A percentile compares a stretch with the other conserved stretches of the same genome.
phyloP scores from a whole-genome alignment of 2,888 invertebrate genomes.

The Junonia oenone region DNA sequence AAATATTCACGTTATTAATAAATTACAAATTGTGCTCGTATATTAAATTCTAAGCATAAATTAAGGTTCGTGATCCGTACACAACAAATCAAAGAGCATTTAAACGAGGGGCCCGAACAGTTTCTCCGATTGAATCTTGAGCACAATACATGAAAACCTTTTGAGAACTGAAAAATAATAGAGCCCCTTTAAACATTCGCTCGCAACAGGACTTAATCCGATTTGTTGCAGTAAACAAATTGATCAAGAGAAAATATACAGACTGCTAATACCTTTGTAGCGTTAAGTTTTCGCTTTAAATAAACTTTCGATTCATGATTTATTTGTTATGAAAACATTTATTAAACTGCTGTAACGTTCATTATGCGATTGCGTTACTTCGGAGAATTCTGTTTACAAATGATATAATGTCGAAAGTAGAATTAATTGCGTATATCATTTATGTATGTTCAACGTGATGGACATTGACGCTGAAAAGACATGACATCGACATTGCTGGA shows the following conservation, averaged over 20 bases:
- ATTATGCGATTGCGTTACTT: not conserved
- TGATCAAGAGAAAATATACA: slow-evolving; percentile 8
- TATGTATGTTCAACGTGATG: too few relatives aligned
- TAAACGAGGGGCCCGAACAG: not conserved
- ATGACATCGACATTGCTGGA: too few relatives aligned
- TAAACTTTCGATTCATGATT: not conserved
- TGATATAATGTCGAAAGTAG: not conserved
- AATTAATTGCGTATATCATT: too few relatives aligned
- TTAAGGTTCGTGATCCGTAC: not conserved
- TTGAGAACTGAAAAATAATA: slow-evolving; percentile 27
- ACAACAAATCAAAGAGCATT: not conserved
- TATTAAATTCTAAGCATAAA: not conserved
- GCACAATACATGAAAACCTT: slow-evolving; percentile 29
- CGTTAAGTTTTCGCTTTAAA: not conserved
- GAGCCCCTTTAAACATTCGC: slow-evolving; percentile 22
- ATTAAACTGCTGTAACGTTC: not conserved
- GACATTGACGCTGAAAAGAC: too few relatives aligned
- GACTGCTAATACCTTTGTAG: not conserved
- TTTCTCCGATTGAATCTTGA: slow-evolving; percentile 28
- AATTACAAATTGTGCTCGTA: not conserved
- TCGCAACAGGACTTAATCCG: slow-evolving; percentile 15
- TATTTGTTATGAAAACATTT: not conserved
- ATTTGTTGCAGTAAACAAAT: slow-evolving; percentile 15
- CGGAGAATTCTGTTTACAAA: not conserved
- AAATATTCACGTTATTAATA: not conserved